phyloP scores from a whole-genome alignment of 2,888 invertebrate genomes.

The Tiliacea aurago region DNA sequence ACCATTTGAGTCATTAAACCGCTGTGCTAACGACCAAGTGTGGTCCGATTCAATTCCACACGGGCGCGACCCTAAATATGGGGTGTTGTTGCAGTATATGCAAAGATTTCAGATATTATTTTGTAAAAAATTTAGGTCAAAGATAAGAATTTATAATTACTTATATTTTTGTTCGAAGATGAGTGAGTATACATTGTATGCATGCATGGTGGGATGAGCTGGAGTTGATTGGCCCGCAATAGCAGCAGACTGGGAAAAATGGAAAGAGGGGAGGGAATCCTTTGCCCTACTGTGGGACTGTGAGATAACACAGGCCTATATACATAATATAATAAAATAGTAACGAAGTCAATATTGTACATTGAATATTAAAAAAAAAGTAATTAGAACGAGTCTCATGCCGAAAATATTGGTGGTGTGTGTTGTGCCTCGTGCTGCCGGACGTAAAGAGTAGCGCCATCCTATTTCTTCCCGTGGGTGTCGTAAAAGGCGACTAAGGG shows the following conservation, averaged over 20 bases:
- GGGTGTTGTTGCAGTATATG: constrained; percentile 65
- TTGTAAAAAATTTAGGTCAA: neutral
- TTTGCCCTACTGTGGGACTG: neutral
- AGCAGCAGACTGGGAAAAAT: neutral
- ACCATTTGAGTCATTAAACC: constrained; percentile 70
- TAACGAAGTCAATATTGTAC: too few species aligned
- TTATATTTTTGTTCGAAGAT: neutral
- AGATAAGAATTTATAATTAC: neutral
- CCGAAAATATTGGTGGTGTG: too few species aligned
- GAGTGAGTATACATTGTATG: neutral
- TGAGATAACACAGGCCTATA: neutral
- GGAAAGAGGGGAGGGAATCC: neutral
- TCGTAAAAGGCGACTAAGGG: too few species aligned
- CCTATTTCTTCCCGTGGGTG: too few species aligned
- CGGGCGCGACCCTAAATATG: constrained; percentile 70
- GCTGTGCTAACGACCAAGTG: constrained; percentile 69
- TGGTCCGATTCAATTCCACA: constrained; percentile 68
- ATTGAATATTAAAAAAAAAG: too few species aligned
- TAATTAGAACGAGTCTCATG: too few species aligned
- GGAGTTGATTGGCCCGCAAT: too few species aligned
- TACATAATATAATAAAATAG: too few species aligned
- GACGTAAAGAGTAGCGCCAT: too few species aligned
- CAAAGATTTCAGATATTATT: constrained; percentile 53
- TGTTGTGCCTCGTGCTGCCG: too few species aligned
- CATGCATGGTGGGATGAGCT: neutral